phyloP scores from a whole-genome alignment of 53 echinoderm and acorn worm genomes.

The Pentamera pediparva region DNA sequence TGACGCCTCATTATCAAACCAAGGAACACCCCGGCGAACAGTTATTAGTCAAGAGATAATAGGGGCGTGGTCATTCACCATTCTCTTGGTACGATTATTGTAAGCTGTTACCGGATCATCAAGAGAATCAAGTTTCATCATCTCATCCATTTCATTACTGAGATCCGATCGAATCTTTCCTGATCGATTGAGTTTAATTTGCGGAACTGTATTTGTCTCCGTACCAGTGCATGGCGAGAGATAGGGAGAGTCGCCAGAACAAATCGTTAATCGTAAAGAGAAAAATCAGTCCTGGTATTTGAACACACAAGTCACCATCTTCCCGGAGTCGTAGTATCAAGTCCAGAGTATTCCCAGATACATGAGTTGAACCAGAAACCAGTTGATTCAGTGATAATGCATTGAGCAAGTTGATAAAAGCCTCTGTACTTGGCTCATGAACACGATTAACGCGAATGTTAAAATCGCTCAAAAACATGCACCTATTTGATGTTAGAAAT shows the following conservation, averaged over 20 bases:
- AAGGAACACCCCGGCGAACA: background rate
- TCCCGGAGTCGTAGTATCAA: conserved; percentile 10
- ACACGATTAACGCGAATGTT: background rate
- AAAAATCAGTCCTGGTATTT: conserved; percentile 14
- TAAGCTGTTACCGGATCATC: background rate
- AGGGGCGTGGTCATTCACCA: conserved; percentile 15
- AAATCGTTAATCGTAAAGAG: background rate
- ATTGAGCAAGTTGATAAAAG: background rate
- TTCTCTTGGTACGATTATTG: background rate
- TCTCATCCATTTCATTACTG: background rate
- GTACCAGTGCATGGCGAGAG: conserved; percentile 7
- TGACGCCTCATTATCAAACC: conserved; percentile 11
- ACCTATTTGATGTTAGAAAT: conserved; percentile 9
- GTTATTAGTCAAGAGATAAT: conserved; percentile 1
- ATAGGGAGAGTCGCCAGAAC: conserved; percentile 5
- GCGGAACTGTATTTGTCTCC: conserved; percentile 20
- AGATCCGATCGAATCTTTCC: conserved; percentile 4
- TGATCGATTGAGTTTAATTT: conserved; percentile 14
- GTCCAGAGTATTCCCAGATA: conserved; percentile 5
- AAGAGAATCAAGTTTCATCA: background rate
- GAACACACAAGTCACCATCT: conserved; percentile 2
- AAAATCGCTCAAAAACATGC: background rate
- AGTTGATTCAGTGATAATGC: conserved; percentile 5
- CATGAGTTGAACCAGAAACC: conserved; percentile 11
- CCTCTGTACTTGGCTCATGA: background rate